Evolutionary conservation across 2,888 invertebrate species (phyloP).

Genomic region (Drymonia ruficornis): DNA sequence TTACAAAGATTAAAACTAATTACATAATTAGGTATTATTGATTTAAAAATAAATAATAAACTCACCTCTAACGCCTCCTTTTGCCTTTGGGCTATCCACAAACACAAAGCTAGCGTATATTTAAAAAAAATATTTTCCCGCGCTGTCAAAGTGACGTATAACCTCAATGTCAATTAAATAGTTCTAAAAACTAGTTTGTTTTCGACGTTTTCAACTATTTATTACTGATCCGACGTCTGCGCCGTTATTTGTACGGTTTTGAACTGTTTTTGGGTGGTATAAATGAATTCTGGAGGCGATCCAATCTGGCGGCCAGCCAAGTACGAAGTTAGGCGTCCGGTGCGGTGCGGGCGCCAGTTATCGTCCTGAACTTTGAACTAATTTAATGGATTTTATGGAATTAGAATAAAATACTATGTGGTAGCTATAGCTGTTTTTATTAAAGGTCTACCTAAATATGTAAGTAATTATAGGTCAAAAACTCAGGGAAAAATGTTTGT

Average conservation of each 20-base stretch:
- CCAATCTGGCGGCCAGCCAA: constrained; percentile 84
- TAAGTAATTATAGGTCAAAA: no score
- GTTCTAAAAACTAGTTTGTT: constrained; percentile 23
- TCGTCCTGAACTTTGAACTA: constrained; percentile 15
- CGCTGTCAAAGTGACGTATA: constrained; percentile 42
- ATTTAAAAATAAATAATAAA: no score
- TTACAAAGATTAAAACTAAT: no score
- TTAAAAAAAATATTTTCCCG: constrained; percentile 41
- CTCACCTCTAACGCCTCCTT: no score
- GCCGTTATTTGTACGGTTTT: constrained; percentile 53
- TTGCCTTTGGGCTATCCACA: background rate
- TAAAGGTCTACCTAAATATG: background rate
- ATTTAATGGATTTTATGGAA: background rate
- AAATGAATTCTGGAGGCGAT: constrained; percentile 58
- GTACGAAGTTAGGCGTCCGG: constrained; percentile 73
- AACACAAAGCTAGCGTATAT: constrained; percentile 44
- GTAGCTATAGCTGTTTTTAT: no score
- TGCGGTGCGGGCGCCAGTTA: constrained; percentile 40
- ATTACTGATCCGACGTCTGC: constrained; percentile 52
- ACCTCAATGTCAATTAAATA: constrained; percentile 36
- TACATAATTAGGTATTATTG: no score
- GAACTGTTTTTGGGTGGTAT: constrained; percentile 59
- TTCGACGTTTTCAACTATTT: constrained; percentile 35
- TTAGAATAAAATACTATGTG: no score
- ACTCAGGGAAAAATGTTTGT: no score